Evolutionary conservation across 2,888 invertebrate genomes (phyloP), one percentile per base, ranked within the genome.

Genomic region (Buathra laborator): DNA sequence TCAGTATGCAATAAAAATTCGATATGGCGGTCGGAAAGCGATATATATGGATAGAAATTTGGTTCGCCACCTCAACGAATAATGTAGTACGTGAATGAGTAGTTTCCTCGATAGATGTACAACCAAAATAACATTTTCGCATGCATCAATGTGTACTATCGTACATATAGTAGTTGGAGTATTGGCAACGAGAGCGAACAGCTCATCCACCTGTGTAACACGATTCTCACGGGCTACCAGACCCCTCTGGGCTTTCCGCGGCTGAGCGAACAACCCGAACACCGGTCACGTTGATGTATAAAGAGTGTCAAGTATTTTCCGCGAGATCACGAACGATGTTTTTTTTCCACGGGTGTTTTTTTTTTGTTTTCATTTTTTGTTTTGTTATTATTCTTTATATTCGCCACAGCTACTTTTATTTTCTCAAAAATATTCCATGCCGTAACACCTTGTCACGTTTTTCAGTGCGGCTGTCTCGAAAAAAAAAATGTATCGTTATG

Each of bases 221-320:
- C 83, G 83, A 87, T 87, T 87, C 80, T 87, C 76, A 86, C 84
- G 79, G 86, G 80, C 77, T 86, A 86, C 62, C 79, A 81, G 66
- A 78, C 24, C 62, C 83, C 83, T 83, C 76, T 72, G 76, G 80
- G 72, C 83, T 44, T 64, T 62, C 51, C 72, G 37, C 83, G 80
- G 85, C 85, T 83, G 67, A 83, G 64, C 76, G 83, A 80, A 85
- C 80, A 80, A 77, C 76, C 59, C 82, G 71, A 75, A 82, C 70
- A 85, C 68, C 74, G 56, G 43, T 78, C 82, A 32, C 70, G 78
- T 56, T 64, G 24, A n/a, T 59, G 62, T 68, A 78, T 66, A 78
- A 59, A 75, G 67, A 76, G 53, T 66, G 48, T 79, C 67, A 46
- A 79, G 59, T 76, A 51, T 67, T 80, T 64, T 44, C 14, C 72